Evolutionary conservation across 2,888 invertebrate genomes (phyloP).

Genomic region (Ephialtes manifestator): DNA sequence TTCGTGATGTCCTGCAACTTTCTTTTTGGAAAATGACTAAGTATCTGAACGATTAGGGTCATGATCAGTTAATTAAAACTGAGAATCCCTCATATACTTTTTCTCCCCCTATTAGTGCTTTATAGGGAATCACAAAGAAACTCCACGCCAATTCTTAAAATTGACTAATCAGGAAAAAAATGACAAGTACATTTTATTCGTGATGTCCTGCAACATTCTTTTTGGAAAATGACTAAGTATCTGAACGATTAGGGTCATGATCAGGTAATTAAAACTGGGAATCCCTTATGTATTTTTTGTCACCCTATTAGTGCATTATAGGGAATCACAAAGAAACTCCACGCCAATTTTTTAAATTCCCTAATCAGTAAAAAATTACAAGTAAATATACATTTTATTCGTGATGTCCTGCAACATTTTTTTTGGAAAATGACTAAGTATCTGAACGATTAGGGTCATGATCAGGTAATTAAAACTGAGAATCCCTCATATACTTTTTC

Average conservation of each 20-base stretch:
- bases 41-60: no score
- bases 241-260: neutral
- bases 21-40: no score
- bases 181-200: no score
- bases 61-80: no score
- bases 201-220: neutral
- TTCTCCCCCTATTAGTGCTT: neutral
- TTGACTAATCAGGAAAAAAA: no score
- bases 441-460: no score
- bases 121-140: neutral
- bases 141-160: neutral
- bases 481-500: slow-evolving; percentile 5
- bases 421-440: no score
- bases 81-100: slow-evolving; percentile 7
- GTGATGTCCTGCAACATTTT: no score
- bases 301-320: neutral
- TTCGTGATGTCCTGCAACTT: no score
- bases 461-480: no score
- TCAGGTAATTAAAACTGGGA: neutral
- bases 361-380: no score
- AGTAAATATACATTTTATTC: no score
- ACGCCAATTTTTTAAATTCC: neutral
- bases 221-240: neutral
- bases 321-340: neutral
- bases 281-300: neutral